phyloP scores from a whole-genome alignment of 2,888 invertebrate species.

The Molorchus minor region DNA sequence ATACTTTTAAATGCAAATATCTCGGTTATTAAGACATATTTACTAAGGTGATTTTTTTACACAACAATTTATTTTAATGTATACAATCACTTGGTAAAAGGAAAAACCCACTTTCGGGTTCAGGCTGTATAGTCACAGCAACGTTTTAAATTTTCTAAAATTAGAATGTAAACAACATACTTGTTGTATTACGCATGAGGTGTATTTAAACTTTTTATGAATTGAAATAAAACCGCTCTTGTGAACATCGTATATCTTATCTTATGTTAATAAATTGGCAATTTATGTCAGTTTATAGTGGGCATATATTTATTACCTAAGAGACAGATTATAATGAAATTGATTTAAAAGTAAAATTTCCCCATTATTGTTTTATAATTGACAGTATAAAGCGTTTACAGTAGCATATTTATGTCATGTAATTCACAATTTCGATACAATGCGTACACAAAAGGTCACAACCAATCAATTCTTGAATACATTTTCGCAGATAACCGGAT shows the following conservation, averaged over 20 bases:
- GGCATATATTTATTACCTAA: constrained; percentile 38
- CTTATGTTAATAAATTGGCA: constrained; percentile 26
- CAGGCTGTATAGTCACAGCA: no score
- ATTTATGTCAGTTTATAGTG: constrained; percentile 29
- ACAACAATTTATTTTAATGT: no score
- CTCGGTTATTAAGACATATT: no score
- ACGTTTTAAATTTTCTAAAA: no score
- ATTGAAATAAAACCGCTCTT: constrained; percentile 2
- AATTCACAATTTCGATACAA: constrained; percentile 28
- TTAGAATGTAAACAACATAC: no score
- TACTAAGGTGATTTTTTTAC: no score
- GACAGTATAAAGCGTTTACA: constrained; percentile 41
- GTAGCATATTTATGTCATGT: constrained; percentile 41
- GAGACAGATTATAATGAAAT: constrained; percentile 36
- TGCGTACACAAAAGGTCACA: constrained; percentile 23
- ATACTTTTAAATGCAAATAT: no score
- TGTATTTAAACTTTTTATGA: constrained; percentile 7
- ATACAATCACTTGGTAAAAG: no score
- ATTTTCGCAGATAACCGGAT: constrained; percentile 16
- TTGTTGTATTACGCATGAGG: not conserved
- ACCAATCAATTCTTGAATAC: constrained; percentile 22
- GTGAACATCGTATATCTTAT: constrained; percentile 26
- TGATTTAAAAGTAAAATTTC: constrained; percentile 41
- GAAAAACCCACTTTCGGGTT: no score
- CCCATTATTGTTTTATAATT: constrained; percentile 38